Evolutionary conservation across 2,888 invertebrate genomes (phyloP), one percentile per base, ranked within the genome.

Genomic region (Quadroppia sp.): DNA sequence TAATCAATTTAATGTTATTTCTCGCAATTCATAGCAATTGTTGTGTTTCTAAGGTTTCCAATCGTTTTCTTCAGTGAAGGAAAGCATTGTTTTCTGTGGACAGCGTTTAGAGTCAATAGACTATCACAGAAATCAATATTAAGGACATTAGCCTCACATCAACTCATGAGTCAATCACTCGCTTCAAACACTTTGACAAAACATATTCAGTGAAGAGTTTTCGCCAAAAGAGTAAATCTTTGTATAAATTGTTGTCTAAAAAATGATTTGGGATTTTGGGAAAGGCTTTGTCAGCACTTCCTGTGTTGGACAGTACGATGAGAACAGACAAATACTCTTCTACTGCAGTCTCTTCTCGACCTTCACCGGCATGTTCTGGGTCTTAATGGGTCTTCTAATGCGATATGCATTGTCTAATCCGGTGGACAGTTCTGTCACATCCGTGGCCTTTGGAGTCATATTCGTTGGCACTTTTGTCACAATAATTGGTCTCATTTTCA

Each of bases 71-170:
- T 64, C 23, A 40, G 36, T 64, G 40, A 64, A 40, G 45, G 45
- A 69, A 69, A 69, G 25, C 69, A 69, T 15, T 64, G 4, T 28
- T 59, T 30, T 64, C 40, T 20, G 23, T 23, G 23, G 25, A 30
- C 7, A 30, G 30, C 25, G 45, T 59, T 25, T 59, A 69, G 40
- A 69, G 69, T 28, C 69, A 69, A 42, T 23, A 69, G 45, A 69
- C 69, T 25, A 45, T 45, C 13, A 45, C 13, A 69, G 25, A 69
- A 69, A 69, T 69, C 69, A 45, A 69, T 69, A 69, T 6, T 42
- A 69, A 69, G 69, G 42, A 40, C 69, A 69, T 69, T 69, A 69
- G 45, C 45, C 69, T 45, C 25, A 69, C n/a, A 48, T n/a, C 48
- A 48, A 48, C 48, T 15, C 7, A 48, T 36, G 36, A 36, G 36